Evolutionary conservation across 2,113 vertebrate species (phyloP).

Genomic region (Seriola aureovittata): DNA sequence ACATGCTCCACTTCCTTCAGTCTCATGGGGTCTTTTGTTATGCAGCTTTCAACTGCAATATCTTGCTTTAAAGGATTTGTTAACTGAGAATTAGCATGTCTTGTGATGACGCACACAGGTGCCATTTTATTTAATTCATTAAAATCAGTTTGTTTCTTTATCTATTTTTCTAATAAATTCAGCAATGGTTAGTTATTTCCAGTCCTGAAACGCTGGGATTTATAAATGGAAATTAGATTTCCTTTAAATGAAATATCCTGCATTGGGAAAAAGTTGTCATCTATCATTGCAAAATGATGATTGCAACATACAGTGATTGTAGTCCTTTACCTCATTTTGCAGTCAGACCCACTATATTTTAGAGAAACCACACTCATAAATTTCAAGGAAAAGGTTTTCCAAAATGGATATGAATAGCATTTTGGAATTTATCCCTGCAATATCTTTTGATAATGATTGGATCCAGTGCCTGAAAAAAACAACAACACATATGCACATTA

Average conservation of each 20-base stretch:
- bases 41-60: constrained; percentile 16
- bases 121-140: constrained; percentile 17
- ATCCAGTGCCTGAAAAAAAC: constrained; percentile 17
- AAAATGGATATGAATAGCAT: constrained; percentile 6
- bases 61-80: constrained; percentile 15
- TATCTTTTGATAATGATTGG: constrained; percentile 24
- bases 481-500: constrained; percentile 33
- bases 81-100: constrained; percentile 9
- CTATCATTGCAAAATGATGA: constrained; percentile 14
- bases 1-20: constrained; percentile 50
- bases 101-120: constrained; percentile 28
- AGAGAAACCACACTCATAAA: constrained; percentile 25
- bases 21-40: constrained; percentile 42
- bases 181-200: neutral
- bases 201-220: neutral
- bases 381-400: constrained; percentile 26
- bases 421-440: constrained; percentile 20
- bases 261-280: neutral
- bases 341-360: constrained; percentile 33
- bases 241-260: constrained; percentile 16
- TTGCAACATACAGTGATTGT: constrained; percentile 17
- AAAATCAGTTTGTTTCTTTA: constrained; percentile 11
- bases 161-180: neutral
- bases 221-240: constrained; percentile 15
- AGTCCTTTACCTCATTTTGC: constrained; percentile 20